These are phyloP conservation scores for Alexandromys fortis DNA, from an alignment of 2,113 vertebrate species.

Conservation along the genomic window DNA sequence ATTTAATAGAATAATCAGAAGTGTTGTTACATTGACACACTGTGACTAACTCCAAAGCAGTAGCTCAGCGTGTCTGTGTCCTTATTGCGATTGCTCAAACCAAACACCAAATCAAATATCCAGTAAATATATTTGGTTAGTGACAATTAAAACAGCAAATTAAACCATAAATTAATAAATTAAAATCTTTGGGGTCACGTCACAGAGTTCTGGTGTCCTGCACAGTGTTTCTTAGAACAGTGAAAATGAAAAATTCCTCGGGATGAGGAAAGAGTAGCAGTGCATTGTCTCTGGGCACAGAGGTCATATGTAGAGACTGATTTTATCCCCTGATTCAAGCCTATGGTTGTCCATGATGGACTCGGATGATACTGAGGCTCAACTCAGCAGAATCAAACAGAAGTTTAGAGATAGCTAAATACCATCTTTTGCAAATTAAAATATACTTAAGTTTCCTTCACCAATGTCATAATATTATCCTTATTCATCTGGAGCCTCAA, in stretches of 20 bases:
- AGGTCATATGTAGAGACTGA: neutral
- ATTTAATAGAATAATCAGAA: neutral
- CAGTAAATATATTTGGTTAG: neutral
- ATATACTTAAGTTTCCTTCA: neutral
- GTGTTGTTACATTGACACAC: neutral
- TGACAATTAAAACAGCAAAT: neutral
- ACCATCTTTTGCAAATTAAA: neutral
- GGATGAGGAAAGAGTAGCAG: neutral
- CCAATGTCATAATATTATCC: rapidly evolving
- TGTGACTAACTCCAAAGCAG: neutral
- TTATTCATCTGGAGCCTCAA: neutral
- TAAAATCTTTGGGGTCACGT: neutral
- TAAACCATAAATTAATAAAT: neutral
- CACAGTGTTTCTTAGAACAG: neutral
- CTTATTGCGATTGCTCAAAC: neutral
- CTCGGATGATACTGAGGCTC: neutral
- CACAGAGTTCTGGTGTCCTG: no score
- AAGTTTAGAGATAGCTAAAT: neutral
- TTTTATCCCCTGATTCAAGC: neutral
- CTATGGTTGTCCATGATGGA: neutral
- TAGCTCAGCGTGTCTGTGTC: neutral
- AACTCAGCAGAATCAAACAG: neutral
- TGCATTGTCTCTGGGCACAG: neutral
- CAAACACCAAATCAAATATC: neutral
- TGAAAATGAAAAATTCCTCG: neutral